Conservation (phyloP, 2,113 vertebrate species). For the Lutjanus erythropterus region DNA sequence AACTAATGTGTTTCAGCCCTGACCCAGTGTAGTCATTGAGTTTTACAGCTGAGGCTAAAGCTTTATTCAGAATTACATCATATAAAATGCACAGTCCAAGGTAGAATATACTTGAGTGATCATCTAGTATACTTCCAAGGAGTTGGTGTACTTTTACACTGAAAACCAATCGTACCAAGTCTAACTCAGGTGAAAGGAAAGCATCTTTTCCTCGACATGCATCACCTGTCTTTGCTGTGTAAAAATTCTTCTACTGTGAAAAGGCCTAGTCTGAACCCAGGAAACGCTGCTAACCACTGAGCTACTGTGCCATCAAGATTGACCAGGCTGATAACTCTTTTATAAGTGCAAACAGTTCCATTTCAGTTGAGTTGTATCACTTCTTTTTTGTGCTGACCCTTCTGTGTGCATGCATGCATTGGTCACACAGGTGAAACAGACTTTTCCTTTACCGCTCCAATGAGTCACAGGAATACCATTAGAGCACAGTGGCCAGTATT, state of each 20-base stretch:
- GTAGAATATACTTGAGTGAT: background rate
- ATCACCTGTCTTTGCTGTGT: background rate
- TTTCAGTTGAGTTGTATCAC: background rate
- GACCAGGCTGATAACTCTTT: background rate
- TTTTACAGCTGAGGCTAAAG: background rate
- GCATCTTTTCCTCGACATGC: background rate
- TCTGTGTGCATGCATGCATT: background rate
- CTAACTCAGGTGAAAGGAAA: background rate
- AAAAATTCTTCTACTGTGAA: background rate
- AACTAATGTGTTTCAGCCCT: background rate
- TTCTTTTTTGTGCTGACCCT: constrained; percentile 8
- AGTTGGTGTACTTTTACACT: background rate
- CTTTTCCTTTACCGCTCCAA: background rate
- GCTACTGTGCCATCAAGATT: background rate
- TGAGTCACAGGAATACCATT: background rate
- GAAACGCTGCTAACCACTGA: background rate
- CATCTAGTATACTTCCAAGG: background rate
- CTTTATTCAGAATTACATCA: background rate
- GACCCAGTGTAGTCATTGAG: too few relatives aligned
- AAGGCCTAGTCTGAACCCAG: background rate
- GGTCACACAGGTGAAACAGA: background rate
- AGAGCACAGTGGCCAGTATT: background rate
- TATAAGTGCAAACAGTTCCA: constrained; percentile 2
- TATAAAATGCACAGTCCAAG: background rate
- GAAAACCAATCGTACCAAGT: background rate